Evolutionary conservation across 2,888 invertebrate species (phyloP).

Genomic region (Ariolimax columbianus): DNA sequence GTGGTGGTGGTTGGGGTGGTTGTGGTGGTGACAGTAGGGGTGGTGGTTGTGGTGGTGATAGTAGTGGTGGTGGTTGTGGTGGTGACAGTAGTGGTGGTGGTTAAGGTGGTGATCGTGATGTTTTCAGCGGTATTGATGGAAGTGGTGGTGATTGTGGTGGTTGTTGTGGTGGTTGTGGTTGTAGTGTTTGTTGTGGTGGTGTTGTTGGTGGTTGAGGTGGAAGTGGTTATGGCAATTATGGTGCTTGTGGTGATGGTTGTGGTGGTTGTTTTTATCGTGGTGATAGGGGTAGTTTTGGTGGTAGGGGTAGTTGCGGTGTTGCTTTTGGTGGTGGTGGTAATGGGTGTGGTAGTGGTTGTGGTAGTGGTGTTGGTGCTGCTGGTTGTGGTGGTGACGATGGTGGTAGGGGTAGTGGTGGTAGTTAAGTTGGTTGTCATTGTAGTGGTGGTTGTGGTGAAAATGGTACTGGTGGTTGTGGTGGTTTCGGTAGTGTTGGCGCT

Average conservation of each 20-base stretch:
- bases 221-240: background rate
- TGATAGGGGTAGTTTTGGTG: background rate
- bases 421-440: background rate
- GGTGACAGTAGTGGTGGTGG: background rate
- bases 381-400: too few species aligned
- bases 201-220: background rate
- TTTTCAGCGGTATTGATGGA: background rate
- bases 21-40: background rate
- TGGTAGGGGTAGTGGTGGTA: too few species aligned
- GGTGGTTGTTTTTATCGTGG: background rate
- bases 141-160: background rate
- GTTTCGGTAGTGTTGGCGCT: background rate
- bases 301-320: background rate
- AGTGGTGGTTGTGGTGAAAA: background rate
- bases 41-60: background rate
- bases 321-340: background rate
- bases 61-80: background rate
- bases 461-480: background rate
- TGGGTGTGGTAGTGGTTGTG: background rate
- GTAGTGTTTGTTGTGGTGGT: too few species aligned
- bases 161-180: background rate
- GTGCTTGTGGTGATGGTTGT: background rate
- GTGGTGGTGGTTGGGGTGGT: background rate
- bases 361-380: too few species aligned
- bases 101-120: background rate